phyloP scores from a whole-genome alignment of 2,113 vertebrate genomes.

The Rhagologus leucostigma region DNA sequence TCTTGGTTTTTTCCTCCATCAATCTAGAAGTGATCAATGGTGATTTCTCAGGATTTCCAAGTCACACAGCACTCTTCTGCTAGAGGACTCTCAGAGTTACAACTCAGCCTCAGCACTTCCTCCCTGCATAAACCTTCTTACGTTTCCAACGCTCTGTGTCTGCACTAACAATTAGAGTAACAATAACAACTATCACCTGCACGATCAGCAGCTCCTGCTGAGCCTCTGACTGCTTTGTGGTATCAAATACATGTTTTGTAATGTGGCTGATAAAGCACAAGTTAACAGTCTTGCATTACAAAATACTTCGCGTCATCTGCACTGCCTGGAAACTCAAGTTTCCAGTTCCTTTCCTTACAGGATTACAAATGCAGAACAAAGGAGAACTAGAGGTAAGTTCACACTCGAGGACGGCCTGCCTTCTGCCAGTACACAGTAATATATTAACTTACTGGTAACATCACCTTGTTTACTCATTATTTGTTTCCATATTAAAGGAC shows the following conservation, averaged over 20 bases:
- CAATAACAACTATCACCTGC: neutral
- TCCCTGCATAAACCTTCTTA: neutral
- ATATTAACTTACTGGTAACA: neutral
- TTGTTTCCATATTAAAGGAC: neutral
- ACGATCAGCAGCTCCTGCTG: neutral
- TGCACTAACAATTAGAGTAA: neutral
- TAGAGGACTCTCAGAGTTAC: neutral
- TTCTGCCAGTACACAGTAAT: neutral
- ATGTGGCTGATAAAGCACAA: neutral
- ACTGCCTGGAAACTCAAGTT: neutral
- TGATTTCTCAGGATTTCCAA: neutral
- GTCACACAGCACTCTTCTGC: neutral
- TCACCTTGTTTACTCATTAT: neutral
- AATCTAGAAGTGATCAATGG: neutral
- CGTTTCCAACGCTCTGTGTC: neutral
- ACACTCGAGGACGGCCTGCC: neutral
- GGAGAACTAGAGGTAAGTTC: neutral
- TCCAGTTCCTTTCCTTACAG: neutral
- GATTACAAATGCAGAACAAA: neutral
- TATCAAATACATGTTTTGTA: neutral
- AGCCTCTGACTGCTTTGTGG: neutral
- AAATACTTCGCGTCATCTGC: neutral
- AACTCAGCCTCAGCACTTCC: neutral
- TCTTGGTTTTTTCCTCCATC: neutral
- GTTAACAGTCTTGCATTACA: neutral